Evolutionary conservation across 2,888 invertebrate species (phyloP), one percentile per base, ranked within the genome.

Genomic region (Nysson spinosus): DNA sequence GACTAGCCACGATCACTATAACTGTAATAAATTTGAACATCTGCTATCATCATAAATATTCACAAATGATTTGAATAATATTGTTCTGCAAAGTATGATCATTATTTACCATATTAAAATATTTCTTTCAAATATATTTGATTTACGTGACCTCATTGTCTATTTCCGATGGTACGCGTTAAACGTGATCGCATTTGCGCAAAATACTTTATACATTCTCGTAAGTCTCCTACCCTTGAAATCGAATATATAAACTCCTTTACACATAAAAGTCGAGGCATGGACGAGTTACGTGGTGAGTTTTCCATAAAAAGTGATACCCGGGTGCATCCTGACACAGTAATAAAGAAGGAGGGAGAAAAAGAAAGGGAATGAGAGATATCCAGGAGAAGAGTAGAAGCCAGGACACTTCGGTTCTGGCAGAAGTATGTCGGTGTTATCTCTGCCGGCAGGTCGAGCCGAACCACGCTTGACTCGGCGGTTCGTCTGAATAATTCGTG

Each of bases 401-500:
- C 32, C 32, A 34, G 37, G 35, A 57, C 24, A 12, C 40, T 60
- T 56, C 19, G 39, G 47, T 43, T 34, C 6, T 34, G 24, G 30
- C 62, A 63, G 62, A 65, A 61, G 49, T 20, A 32, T 35, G 66
- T 60, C 42, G 56, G 54, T 54, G 68, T 67, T 65, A 66, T 69
- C 72, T 67, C 40, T 17, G 44, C 34, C 26, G 22, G 30, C 57
- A 49, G 43, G 37, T 61, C 60, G 51, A 46, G 22, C 46, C 52
- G 57, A 68, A 47, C 46, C 26, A 19, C 50, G 50, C 47, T 61
- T 46, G 40, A 50, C 69, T 66, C 44, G 44, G 17, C 37, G 62
- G 75, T 70, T 66, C 72, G 60, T 73, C 60, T 78, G 79, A 79
- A 81, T 81, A 76, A 80, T 77, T 78, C 64, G 57, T 68, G 64